Evolutionary conservation across 2,113 vertebrate species (phyloP).

Genomic region (Erythrocercus mccallii): DNA sequence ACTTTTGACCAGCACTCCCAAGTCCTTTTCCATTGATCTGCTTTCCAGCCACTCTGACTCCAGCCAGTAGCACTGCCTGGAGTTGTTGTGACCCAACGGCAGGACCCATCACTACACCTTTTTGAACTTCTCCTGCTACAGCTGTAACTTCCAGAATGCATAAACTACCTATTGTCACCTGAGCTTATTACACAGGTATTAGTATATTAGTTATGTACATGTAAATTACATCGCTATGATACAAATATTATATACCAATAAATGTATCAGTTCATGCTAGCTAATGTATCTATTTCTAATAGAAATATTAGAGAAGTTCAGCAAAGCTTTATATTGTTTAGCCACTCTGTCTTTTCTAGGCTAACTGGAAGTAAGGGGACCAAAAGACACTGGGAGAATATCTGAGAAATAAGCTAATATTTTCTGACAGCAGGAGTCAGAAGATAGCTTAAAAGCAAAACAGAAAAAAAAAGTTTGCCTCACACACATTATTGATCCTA

Average conservation of each 20-base stretch:
- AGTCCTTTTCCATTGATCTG: neutral
- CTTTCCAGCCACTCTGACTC: neutral
- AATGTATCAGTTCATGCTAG: neutral
- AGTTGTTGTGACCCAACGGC: neutral
- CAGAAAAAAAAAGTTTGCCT: neutral
- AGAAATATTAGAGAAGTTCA: neutral
- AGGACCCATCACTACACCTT: neutral
- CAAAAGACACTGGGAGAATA: neutral
- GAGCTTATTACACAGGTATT: neutral
- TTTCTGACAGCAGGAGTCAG: neutral
- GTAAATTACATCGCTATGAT: neutral
- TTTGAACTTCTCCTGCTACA: neutral
- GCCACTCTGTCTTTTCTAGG: neutral
- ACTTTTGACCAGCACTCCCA: rapidly evolving
- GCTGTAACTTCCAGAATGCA: neutral
- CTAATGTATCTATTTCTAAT: neutral
- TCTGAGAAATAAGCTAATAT: neutral
- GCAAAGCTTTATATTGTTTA: neutral
- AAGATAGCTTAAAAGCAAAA: neutral
- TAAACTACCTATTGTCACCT: neutral
- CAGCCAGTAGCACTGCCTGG: neutral
- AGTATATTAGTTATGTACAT: neutral
- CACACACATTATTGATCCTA: neutral
- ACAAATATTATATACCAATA: neutral
- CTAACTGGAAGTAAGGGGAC: neutral